Evolutionary conservation across 2,888 invertebrate species (phyloP), one percentile per base, ranked within the genome.

Genomic region (Macaria liturata): DNA sequence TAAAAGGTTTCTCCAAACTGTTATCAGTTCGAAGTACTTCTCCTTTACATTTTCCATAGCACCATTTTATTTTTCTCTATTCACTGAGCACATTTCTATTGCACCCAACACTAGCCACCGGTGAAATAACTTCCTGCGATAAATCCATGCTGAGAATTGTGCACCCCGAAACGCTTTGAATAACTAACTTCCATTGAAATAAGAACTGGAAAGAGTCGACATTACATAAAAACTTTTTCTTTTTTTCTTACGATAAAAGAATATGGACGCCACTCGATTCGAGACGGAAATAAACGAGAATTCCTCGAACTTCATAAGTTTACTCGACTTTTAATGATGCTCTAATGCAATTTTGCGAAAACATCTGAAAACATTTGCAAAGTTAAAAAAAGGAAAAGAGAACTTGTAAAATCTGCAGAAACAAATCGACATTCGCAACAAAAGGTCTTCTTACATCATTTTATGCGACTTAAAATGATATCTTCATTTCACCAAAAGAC

Each of bases 181-280:
- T 75, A 72, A 69, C 70, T 68, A 76, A 80, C 76, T 81, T 73
- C 74, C 71, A 80, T 81, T 81, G 79, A 80, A 82, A 81, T 78
- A 80, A 72, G 75, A 78, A 80, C 70, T 74, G 65, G 62, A 64
- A 66, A 62, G 69, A 70, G 66, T 67, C 66, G 61, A 67, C 69
- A 62, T 69, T 73, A 70, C 71, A 77, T 78, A 79, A n/a, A n/a
- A n/a, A n/a, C n/a, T n/a, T n/a, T n/a, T n/a, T n/a, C n/a, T n/a
- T n/a, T n/a, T n/a, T 75, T 78, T 74, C 71, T 70, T 64, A 59
- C 70, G 66, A 70, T 73, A 71, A 74, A 75, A 67, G 51, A 51
- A 31, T 37, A 51, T 30, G 70, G 69, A 56, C 56, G 39, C 48
- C 45, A 49, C 54, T 60, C 45, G 49, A 54, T 66, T 60, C 57